Conservation (phyloP, 2,797 vertebrate species). For the Natrix natrix region DNA sequence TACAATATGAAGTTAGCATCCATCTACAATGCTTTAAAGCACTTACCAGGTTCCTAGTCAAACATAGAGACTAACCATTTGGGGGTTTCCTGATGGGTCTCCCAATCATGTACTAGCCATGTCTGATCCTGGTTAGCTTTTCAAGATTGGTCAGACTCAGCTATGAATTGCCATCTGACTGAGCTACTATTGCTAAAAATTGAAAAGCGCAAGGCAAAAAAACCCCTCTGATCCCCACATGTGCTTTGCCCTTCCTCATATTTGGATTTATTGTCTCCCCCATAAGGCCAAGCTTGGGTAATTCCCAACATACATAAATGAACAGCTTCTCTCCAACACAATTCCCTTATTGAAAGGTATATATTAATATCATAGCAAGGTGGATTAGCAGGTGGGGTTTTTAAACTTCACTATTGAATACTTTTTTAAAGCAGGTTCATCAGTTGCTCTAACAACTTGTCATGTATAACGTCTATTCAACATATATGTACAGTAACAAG, state of each 20-base stretch:
- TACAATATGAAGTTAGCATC: background rate
- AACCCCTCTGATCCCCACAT: background rate
- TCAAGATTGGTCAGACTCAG: background rate
- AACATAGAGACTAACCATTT: background rate
- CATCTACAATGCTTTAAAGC: background rate
- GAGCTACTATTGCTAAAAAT: background rate
- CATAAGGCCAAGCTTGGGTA: background rate
- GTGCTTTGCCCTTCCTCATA: background rate
- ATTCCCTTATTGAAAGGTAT: background rate
- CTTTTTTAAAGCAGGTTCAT: background rate
- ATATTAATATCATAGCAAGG: background rate
- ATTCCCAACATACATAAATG: background rate
- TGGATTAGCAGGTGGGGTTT: background rate
- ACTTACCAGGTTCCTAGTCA: background rate
- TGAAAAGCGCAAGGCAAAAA: background rate
- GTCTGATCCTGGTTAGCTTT: background rate
- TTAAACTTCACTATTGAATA: background rate
- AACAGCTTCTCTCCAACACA: background rate
- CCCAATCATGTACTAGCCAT: background rate
- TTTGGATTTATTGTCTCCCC: background rate
- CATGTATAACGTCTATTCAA: background rate
- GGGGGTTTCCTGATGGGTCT: background rate
- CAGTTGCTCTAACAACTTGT: background rate
- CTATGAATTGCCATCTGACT: background rate
- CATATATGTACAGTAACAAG: background rate